Evolutionary conservation across 2,888 invertebrate species (phyloP).

Genomic region (Pammene aurita): DNA sequence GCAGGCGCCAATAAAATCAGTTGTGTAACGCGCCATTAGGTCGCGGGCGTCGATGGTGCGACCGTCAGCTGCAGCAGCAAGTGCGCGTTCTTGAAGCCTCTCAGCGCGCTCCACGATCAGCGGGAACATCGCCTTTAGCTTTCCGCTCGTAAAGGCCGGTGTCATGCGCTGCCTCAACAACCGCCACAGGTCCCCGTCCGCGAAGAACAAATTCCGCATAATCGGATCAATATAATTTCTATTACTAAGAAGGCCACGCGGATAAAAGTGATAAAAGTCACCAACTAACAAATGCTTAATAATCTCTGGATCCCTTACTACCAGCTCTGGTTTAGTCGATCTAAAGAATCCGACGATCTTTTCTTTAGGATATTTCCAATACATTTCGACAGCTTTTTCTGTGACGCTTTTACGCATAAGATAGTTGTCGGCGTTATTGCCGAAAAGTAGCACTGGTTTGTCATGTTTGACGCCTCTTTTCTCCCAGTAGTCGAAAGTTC

Average conservation of each 20-base stretch:
- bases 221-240: conserved; percentile 58
- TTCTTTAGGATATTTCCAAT: conserved; percentile 62
- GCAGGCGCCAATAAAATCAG: conserved; percentile 46
- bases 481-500: conserved; percentile 42
- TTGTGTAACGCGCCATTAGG: conserved; percentile 46
- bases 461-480: conserved; percentile 59
- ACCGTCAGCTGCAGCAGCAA: conserved; percentile 48
- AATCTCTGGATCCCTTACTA: conserved; percentile 63
- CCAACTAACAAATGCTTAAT: conserved; percentile 58
- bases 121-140: conserved; percentile 67
- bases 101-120: conserved; percentile 64
- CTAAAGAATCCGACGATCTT: conserved; percentile 63
- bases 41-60: conserved; percentile 57
- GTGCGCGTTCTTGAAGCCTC: conserved; percentile 52
- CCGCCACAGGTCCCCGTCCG: conserved; percentile 65
- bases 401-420: conserved; percentile 55
- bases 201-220: conserved; percentile 62
- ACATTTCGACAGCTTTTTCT: conserved; percentile 55
- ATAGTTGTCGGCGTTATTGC: conserved; percentile 57
- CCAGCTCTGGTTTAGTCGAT: conserved; percentile 55
- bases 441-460: conserved; percentile 59
- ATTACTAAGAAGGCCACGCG: conserved; percentile 57
- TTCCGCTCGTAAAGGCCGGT: conserved; percentile 64
- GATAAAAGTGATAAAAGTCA: conserved; percentile 61
- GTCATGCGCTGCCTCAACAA: conserved; percentile 66